Percentiles rank a stretch among this genome's conserved stretches.
phyloP scores from a whole-genome alignment of 2,797 vertebrate species.

The Phyllotis vaccarum region DNA sequence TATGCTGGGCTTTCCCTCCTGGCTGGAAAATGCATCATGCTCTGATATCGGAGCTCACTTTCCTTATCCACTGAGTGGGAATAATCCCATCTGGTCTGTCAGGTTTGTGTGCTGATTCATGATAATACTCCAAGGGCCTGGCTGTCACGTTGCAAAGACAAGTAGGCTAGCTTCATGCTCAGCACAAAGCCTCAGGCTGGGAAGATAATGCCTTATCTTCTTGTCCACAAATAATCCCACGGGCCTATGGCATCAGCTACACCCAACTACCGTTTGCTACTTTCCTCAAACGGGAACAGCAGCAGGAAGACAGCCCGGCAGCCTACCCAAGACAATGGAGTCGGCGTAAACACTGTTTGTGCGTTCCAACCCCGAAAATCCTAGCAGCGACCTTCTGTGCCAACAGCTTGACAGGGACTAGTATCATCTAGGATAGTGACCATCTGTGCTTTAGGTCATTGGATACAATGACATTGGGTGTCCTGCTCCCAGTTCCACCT shows the following conservation, averaged over 20 bases:
- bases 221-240: neutral
- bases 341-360: neutral
- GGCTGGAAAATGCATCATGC: accelerated
- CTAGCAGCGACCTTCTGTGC: accelerated
- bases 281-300: neutral
- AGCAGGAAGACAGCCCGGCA: neutral
- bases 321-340: no score
- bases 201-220: neutral
- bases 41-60: neutral
- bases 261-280: neutral
- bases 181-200: neutral
- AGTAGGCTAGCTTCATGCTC: neutral
- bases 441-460: neutral
- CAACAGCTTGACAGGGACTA: accelerated
- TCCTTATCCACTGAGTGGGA: neutral
- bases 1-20: accelerated
- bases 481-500: neutral
- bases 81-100: no score
- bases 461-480: accelerated
- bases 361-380: no score
- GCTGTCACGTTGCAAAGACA: neutral
- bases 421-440: no score
- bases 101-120: neutral
- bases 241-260: neutral
- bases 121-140: neutral